Percentiles rank a stretch among this genome's conserved stretches.
These are phyloP conservation scores for Menura novaehollandiae DNA, from an alignment of 2,113 vertebrate genomes.

Conservation along the genomic window DNA sequence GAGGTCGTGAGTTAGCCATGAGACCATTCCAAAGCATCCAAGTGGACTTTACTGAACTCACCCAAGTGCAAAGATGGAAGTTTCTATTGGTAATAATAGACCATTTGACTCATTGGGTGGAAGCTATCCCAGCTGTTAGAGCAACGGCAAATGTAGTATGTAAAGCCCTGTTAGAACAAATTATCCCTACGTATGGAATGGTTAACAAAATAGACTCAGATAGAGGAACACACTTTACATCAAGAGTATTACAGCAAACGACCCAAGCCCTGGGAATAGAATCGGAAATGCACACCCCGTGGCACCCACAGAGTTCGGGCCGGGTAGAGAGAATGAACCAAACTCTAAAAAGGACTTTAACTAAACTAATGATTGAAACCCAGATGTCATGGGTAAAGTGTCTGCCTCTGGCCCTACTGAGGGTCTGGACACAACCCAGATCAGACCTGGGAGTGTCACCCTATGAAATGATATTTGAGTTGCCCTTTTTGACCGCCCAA, in stretches of 20 bases:
- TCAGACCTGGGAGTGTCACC: neutral
- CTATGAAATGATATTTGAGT: neutral
- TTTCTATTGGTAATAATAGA: too few relatives aligned
- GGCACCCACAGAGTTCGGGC: neutral
- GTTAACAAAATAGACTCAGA: too few relatives aligned
- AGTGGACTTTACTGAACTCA: neutral
- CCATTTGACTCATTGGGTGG: too few relatives aligned
- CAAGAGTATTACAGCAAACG: too few relatives aligned
- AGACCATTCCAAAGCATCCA: neutral
- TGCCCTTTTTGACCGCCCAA: neutral
- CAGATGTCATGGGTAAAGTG: neutral
- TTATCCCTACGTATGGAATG: too few relatives aligned
- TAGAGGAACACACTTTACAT: too few relatives aligned
- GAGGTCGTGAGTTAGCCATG: fast-evolving
- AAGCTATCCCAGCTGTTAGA: too few relatives aligned
- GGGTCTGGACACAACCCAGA: neutral
- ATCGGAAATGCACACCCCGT: neutral
- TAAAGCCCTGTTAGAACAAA: too few relatives aligned
- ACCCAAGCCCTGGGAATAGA: too few relatives aligned
- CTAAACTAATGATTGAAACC: neutral
- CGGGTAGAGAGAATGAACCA: neutral
- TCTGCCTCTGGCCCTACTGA: neutral
- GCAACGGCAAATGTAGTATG: too few relatives aligned
- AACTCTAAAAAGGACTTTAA: neutral
- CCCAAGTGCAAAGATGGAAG: neutral